Evolutionary conservation across 1,140 invertebrate genomes (phyloP).

Genomic region (Drosophila fuyamai): DNA sequence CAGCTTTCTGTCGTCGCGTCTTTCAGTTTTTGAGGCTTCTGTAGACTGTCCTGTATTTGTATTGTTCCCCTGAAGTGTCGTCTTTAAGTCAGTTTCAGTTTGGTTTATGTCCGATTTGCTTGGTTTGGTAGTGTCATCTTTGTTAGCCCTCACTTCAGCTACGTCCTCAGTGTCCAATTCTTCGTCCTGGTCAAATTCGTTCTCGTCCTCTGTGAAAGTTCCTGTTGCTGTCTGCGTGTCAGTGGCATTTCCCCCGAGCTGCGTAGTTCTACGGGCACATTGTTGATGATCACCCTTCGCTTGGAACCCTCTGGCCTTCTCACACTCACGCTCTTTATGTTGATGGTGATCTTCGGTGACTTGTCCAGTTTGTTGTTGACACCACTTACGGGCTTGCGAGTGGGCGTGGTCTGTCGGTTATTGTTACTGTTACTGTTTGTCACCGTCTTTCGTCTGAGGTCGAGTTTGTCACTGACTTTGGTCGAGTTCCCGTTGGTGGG

Average conservation of each 20-base stretch:
- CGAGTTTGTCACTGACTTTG: slow-evolving; percentile 79
- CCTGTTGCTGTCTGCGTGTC: slow-evolving; percentile 1
- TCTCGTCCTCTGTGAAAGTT: slow-evolving; percentile 9
- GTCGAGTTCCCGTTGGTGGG: slow-evolving; percentile 34
- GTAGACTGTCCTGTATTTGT: background rate
- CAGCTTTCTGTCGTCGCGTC: slow-evolving; percentile 11
- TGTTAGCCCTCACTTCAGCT: slow-evolving; percentile 9
- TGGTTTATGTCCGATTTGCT: background rate
- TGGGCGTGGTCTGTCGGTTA: slow-evolving; percentile 44
- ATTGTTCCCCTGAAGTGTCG: background rate
- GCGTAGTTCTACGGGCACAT: slow-evolving; percentile 72
- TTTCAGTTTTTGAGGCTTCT: background rate
- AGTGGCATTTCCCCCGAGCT: slow-evolving; percentile 47
- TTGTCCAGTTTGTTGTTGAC: slow-evolving; percentile 80
- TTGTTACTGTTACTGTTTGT: slow-evolving; percentile 54
- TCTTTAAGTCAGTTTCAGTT: slow-evolving; percentile 5
- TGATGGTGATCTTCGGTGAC: slow-evolving; percentile 57
- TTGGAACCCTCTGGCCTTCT: slow-evolving; percentile 44
- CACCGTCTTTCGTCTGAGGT: slow-evolving; percentile 66
- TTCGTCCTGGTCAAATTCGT: slow-evolving; percentile 9
- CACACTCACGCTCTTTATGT: slow-evolving; percentile 53
- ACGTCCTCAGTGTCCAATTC: slow-evolving; percentile 15
- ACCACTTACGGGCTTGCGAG: slow-evolving; percentile 46
- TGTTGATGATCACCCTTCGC: slow-evolving; percentile 74
- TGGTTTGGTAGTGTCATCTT: background rate